Evolutionary conservation across 2,888 invertebrate species (phyloP).

Genomic region (Orthosia cruda): DNA sequence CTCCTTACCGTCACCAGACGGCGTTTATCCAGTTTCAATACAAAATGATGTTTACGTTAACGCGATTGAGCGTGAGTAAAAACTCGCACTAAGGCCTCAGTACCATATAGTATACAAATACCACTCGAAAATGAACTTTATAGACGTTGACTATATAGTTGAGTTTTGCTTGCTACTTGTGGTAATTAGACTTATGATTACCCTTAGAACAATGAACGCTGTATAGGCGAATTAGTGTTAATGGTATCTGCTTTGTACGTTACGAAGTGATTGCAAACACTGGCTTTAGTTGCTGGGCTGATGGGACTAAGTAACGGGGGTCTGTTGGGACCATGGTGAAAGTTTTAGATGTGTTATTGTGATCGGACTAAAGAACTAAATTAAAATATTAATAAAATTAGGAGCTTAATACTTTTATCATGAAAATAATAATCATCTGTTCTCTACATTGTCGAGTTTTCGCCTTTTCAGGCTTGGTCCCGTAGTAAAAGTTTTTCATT

Average conservation of each 20-base stretch:
- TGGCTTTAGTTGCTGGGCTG: slow-evolving; percentile 3
- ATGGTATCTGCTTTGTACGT: slow-evolving; percentile 46
- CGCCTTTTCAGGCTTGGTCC: too few relatives aligned
- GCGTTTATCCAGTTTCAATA: too few relatives aligned
- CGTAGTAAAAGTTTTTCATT: too few relatives aligned
- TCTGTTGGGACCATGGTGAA: background rate
- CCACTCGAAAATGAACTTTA: slow-evolving; percentile 13
- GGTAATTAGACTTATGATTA: slow-evolving; percentile 44
- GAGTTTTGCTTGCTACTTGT: background rate
- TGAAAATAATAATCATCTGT: too few relatives aligned
- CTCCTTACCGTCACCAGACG: too few relatives aligned
- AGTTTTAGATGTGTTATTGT: slow-evolving; percentile 8
- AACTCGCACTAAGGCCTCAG: too few relatives aligned
- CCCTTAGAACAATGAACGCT: slow-evolving; percentile 52
- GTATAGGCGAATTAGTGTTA: slow-evolving; percentile 56
- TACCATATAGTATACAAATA: slow-evolving; percentile 5
- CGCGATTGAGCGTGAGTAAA: too few relatives aligned
- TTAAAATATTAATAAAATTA: too few relatives aligned
- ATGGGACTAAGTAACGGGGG: slow-evolving; percentile 15
- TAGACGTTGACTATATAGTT: background rate
- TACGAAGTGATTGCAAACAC: slow-evolving; percentile 57
- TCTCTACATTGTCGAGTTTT: too few relatives aligned
- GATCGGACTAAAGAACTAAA: too few relatives aligned
- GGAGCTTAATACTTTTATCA: too few relatives aligned
- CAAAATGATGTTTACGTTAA: too few relatives aligned